Evolutionary conservation across 2,113 vertebrate species (phyloP).

Genomic region (Phasianus colchicus): DNA sequence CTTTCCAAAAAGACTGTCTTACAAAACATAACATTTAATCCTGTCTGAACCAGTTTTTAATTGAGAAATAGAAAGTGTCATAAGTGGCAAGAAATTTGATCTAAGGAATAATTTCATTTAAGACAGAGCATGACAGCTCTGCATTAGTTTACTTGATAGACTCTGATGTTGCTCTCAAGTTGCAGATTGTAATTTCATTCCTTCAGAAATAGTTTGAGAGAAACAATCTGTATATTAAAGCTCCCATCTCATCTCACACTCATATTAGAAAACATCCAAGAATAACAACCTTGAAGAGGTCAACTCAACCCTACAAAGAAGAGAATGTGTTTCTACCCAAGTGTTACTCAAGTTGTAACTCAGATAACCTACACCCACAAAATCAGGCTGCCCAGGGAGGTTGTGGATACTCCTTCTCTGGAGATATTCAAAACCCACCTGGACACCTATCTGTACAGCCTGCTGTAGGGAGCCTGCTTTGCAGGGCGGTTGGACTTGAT

Average conservation of each 20-base stretch:
- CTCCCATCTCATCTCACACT: background rate
- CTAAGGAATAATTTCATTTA: constrained; percentile 4
- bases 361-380: background rate
- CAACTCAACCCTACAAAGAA: background rate
- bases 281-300: background rate
- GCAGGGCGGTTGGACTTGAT: too few species aligned
- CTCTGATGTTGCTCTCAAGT: background rate
- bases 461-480: too few species aligned
- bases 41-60: constrained; percentile 14
- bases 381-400: background rate
- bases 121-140: background rate
- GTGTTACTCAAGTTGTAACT: background rate
- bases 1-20: constrained; percentile 34
- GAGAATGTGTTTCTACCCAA: background rate
- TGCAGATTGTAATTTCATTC: background rate
- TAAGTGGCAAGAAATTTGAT: constrained; percentile 22
- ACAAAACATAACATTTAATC: constrained; percentile 17
- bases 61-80: constrained; percentile 48
- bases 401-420: too few species aligned
- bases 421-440: too few species aligned
- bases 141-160: background rate
- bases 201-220: background rate
- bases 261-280: background rate
- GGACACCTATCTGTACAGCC: too few species aligned
- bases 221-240: background rate